Evolutionary conservation across 2,888 invertebrate genomes (phyloP).

Genomic region (Drosophila borealis): DNA sequence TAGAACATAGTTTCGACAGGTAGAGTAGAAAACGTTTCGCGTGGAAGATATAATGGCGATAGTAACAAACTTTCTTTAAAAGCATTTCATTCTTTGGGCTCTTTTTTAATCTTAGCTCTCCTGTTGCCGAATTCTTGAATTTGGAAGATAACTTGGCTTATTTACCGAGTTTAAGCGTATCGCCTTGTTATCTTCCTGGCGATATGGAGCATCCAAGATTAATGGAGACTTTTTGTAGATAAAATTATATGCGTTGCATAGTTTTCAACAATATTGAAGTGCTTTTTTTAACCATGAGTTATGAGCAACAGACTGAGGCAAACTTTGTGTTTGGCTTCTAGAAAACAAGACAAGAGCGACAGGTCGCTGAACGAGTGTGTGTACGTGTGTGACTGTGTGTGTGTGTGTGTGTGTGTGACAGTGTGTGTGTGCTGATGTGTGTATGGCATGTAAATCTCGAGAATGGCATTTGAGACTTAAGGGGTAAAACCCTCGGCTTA

Average conservation of each 20-base stretch:
- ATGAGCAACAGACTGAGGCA: background rate
- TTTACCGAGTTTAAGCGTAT: too few relatives aligned
- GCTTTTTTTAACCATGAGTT: background rate
- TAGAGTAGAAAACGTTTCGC: background rate
- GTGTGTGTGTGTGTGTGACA: slow-evolving; percentile 14
- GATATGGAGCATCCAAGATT: too few relatives aligned
- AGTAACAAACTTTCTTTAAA: too few relatives aligned
- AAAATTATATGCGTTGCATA: slow-evolving; percentile 4
- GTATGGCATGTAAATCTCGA: slow-evolving; percentile 45
- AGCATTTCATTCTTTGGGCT: too few relatives aligned
- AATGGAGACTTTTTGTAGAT: too few relatives aligned
- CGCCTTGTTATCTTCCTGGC: too few relatives aligned
- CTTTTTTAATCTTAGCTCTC: too few relatives aligned
- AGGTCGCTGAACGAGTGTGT: slow-evolving; percentile 6
- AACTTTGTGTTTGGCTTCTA: slow-evolving; percentile 23
- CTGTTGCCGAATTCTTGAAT: too few relatives aligned
- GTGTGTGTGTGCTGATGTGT: slow-evolving; percentile 7
- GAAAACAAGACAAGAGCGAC: slow-evolving; percentile 21
- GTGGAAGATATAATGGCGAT: background rate
- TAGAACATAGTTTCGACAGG: too few relatives aligned
- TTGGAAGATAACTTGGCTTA: too few relatives aligned
- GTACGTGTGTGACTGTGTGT: slow-evolving; percentile 5
- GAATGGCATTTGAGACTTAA: slow-evolving; percentile 55
- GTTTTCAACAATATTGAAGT: background rate
- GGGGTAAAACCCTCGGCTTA: slow-evolving; percentile 32